Evolutionary conservation across 2,797 vertebrate genomes (phyloP), one percentile per base, ranked within the genome.

Genomic region (Lacerta bilineata): DNA sequence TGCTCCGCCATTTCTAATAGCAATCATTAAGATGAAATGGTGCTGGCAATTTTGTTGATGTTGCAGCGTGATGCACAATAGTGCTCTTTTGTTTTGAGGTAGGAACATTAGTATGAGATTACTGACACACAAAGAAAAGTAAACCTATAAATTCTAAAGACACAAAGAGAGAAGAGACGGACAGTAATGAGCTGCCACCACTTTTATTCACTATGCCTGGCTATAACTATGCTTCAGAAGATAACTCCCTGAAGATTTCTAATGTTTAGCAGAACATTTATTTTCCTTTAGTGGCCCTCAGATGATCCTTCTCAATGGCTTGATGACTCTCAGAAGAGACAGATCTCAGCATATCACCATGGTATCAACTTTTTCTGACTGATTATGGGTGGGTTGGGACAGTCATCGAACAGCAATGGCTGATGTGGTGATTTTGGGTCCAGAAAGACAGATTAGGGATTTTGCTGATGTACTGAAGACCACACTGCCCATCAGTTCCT

Each of bases 131-230:
- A 71, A 88, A 55, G 80, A 64, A 87, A 83, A 84, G 25, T 61
- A 87, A 80, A 72, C 55, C n/a, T 39, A 84, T 83, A 80, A 74
- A 64, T 90, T 84, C 68, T 43, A 23, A 83, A 72, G 39, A 87
- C 74, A 83, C 80, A 84, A 84, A 84, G 55, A 39, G 75, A 84
- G 5, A 43, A 43, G 61, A 43, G 79, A 81, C 3, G 64, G 80
- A 46, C n/a, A 84, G 25, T 80, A 90, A 79, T 29, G 66, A 79
- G 74, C 50, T 72, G 61, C 64, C 79, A 68, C 33, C 72, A 77
- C 80, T 83, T 86, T 50, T 46, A 78, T 71, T 88, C 75, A 87
- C 23, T 80, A 41, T 84, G 76, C 8, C 25, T 64, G 15, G 75
- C 5, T 82, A 86, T 83, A 90, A 79, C 72, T 64, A 72, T 43